These are phyloP conservation scores for Anastatus disparis DNA, from an alignment of 1,140 invertebrate species.

Conservation along the genomic window DNA sequence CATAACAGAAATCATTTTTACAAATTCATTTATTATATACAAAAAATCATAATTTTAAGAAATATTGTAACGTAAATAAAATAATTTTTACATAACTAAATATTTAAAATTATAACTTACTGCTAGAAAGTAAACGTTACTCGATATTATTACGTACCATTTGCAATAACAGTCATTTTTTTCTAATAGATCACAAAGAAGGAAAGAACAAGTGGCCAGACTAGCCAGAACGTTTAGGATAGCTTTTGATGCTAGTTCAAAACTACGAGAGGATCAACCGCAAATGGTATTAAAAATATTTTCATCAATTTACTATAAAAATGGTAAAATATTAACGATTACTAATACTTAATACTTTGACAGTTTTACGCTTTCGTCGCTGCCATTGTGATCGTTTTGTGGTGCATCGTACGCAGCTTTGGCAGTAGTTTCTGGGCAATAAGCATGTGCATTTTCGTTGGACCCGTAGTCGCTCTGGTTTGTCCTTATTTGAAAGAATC, in stretches of 20 bases:
- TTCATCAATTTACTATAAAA: too few relatives aligned
- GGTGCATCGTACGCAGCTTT: conserved; percentile 55
- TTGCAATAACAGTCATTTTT: too few relatives aligned
- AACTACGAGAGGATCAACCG: conserved; percentile 57
- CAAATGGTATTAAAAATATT: too few relatives aligned
- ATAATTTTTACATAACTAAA: too few relatives aligned
- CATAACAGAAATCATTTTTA: too few relatives aligned
- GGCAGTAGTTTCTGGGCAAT: conserved; percentile 55
- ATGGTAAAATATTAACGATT: too few relatives aligned
- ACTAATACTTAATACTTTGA: conserved; percentile 30
- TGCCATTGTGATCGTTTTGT: conserved; percentile 52
- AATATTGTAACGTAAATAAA: too few relatives aligned
- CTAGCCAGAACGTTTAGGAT: conserved; percentile 52
- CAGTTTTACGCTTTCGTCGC: conserved; percentile 58
- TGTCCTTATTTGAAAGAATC: conserved; percentile 17
- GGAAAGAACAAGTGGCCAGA: conserved; percentile 53
- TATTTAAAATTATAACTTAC: too few relatives aligned
- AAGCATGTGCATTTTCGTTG: conserved; percentile 48
- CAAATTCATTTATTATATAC: too few relatives aligned
- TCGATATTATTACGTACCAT: too few relatives aligned
- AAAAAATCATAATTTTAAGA: too few relatives aligned
- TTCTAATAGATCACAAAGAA: conserved; percentile 51
- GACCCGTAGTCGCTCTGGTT: conserved; percentile 38
- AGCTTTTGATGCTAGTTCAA: conserved; percentile 46
- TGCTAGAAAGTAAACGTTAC: too few relatives aligned